A percentile compares a stretch with the other conserved stretches of the same genome.
Conservation (phyloP, 2,888 invertebrate genomes). For the Apodemia zela region DNA sequence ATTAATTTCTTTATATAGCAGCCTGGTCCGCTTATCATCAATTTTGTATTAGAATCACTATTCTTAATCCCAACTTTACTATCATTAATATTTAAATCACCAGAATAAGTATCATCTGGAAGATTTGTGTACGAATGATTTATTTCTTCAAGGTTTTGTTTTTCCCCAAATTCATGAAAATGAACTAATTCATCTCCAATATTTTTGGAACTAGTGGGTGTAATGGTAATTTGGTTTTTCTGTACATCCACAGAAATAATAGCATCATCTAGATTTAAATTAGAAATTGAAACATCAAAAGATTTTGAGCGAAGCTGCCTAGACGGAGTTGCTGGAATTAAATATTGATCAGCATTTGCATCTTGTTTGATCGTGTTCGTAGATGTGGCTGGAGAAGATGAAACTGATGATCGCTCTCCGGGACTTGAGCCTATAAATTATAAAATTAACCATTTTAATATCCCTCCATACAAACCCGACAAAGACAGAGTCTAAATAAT, state of each 20-base stretch:
- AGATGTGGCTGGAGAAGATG: conserved; percentile 65
- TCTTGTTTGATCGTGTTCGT: conserved; percentile 54
- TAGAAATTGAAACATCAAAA: conserved; percentile 71
- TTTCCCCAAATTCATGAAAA: conserved; percentile 56
- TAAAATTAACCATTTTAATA: conserved; percentile 32
- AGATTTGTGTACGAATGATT: conserved; percentile 60
- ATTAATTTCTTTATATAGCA: conserved; percentile 72
- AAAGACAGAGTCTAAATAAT: not conserved
- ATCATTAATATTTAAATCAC: conserved; percentile 40
- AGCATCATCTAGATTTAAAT: conserved; percentile 58
- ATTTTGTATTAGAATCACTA: conserved; percentile 44
- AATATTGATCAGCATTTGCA: conserved; percentile 49
- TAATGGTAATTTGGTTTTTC: conserved; percentile 67
- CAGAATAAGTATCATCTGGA: conserved; percentile 52
- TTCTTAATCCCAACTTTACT: conserved; percentile 38
- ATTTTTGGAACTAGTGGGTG: conserved; percentile 59
- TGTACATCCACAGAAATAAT: conserved; percentile 65
- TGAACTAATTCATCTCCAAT: conserved; percentile 42
- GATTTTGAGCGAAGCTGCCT: conserved; percentile 79
- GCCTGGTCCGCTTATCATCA: conserved; percentile 68
- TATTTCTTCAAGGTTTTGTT: conserved; percentile 60
- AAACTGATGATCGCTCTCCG: conserved; percentile 62
- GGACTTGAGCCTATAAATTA: conserved; percentile 67
- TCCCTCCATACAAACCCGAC: not conserved
- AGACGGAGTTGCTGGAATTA: conserved; percentile 57